Evolutionary conservation across 2,888 invertebrate genomes (phyloP).

Genomic region (Nysson spinosus): DNA sequence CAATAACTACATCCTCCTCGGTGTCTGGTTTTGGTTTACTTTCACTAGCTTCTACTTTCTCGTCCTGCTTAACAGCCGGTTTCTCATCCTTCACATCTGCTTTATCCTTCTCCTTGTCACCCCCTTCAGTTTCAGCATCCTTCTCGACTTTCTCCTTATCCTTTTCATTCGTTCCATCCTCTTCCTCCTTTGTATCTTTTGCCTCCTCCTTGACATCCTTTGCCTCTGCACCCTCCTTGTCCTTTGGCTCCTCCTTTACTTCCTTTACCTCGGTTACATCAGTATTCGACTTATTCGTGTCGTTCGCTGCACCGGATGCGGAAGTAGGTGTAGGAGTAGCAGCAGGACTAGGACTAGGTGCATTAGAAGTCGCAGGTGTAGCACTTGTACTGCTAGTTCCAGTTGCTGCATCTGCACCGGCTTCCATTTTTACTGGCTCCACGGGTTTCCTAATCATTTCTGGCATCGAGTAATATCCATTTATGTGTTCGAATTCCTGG

Average conservation of each 20-base stretch:
- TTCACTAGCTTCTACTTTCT: conserved; percentile 66
- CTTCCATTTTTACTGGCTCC: conserved; percentile 80
- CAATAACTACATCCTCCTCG: conserved; percentile 84
- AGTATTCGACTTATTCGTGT: conserved; percentile 64
- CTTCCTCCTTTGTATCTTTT: conserved; percentile 69
- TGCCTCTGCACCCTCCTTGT: conserved; percentile 73
- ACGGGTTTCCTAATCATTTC: conserved; percentile 90
- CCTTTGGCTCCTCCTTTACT: conserved; percentile 68
- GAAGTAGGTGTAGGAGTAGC: conserved; percentile 80
- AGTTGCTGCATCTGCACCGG: conserved; percentile 61
- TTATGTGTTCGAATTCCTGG: conserved; percentile 99
- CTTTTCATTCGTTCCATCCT: conserved; percentile 66
- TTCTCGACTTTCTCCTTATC: conserved; percentile 75
- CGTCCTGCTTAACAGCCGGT: conserved; percentile 67
- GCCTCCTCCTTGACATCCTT: conserved; percentile 74
- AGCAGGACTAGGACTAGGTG: conserved; percentile 86
- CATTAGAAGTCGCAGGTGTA: conserved; percentile 81
- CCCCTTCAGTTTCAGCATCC: conserved; percentile 63
- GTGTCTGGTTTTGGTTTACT: conserved; percentile 71
- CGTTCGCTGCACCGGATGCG: conserved; percentile 53
- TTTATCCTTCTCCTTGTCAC: conserved; percentile 71
- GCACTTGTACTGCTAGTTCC: conserved; percentile 64
- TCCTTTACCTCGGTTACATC: conserved; percentile 63
- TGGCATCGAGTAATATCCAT: conserved; percentile 98
- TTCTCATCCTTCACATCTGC: conserved; percentile 76